Percentiles rank a stretch among this genome's conserved stretches.
Conservation (phyloP, 2,888 invertebrate genomes). For the Osmoderma eremita region DNA sequence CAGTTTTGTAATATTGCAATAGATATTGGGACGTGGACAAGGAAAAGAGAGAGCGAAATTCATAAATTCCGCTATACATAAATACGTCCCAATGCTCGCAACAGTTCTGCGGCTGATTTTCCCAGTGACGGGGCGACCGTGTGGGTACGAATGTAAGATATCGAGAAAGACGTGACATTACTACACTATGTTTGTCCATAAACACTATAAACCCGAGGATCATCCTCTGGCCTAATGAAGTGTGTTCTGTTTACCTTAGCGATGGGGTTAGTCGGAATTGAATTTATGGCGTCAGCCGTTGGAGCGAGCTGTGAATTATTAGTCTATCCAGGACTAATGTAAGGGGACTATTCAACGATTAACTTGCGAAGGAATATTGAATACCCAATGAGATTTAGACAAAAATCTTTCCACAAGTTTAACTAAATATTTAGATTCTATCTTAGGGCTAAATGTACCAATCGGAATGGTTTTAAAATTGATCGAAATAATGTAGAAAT, state of each 20-base stretch:
- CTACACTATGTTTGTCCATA: constrained; percentile 62
- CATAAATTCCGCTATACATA: constrained; percentile 3
- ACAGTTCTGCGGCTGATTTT: background rate
- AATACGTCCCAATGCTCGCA: background rate
- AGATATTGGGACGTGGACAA: too few relatives aligned
- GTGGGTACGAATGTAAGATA: constrained; percentile 25
- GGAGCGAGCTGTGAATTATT: constrained; percentile 24
- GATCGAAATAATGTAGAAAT: too few relatives aligned
- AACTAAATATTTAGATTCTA: too few relatives aligned
- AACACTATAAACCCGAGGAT: constrained; percentile 63
- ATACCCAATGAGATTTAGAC: too few relatives aligned
- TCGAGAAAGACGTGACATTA: constrained; percentile 57
- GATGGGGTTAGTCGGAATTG: constrained; percentile 54
- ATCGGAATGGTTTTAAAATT: too few relatives aligned
- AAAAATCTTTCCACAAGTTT: too few relatives aligned
- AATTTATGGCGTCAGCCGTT: constrained; percentile 48
- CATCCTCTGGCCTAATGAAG: constrained; percentile 62
- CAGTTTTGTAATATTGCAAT: too few relatives aligned
- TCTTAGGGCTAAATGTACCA: too few relatives aligned
- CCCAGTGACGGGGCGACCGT: constrained; percentile 4
- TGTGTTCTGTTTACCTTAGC: constrained; percentile 60
- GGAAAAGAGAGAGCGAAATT: too few relatives aligned
- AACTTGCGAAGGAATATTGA: too few relatives aligned
- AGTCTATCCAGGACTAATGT: background rate
- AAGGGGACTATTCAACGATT: too few relatives aligned